A percentile compares a stretch with the other conserved stretches of the same genome.
Evolutionary conservation across 30 jellyfish, hydroid and myxozoan species (phyloP).

Genomic region (Phacellophora camtschatica): DNA sequence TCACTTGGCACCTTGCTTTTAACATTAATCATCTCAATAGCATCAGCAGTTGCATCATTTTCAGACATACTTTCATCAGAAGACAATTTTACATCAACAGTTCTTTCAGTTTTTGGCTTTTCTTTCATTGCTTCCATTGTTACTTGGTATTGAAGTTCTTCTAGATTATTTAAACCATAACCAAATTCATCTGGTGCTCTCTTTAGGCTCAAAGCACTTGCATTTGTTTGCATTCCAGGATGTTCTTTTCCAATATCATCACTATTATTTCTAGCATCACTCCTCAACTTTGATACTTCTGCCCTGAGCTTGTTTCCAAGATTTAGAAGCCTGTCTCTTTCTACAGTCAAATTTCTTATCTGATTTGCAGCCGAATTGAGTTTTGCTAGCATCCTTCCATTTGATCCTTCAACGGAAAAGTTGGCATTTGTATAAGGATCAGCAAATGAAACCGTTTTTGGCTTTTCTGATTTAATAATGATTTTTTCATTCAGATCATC

Average conservation of each 20-base stretch:
- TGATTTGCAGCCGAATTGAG: slow-evolving; percentile 44
- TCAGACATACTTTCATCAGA: slow-evolving; percentile 24
- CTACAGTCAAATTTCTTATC: slow-evolving; percentile 24
- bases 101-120: neutral
- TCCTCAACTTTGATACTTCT: slow-evolving; percentile 40
- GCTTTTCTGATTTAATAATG: slow-evolving; percentile 9
- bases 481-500: slow-evolving; percentile 36
- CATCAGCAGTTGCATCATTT: neutral
- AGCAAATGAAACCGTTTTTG: neutral
- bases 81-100: slow-evolving; percentile 2
- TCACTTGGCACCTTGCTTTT: neutral
- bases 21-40: neutral
- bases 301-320: slow-evolving; percentile 73
- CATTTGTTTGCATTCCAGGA: neutral
- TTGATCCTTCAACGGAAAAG: neutral
- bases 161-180: slow-evolving; percentile 1
- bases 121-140: slow-evolving; percentile 28
- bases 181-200: neutral
- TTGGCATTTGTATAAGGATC: neutral
- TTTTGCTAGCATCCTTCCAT: neutral
- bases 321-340: slow-evolving; percentile 48
- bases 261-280: neutral
- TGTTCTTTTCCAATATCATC: neutral
- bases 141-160: slow-evolving; percentile 22
- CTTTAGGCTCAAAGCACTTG: neutral